Base-by-base conservation (phyloP, 2,888 invertebrate genomes). In the Eretmocerus hayati region DNA sequence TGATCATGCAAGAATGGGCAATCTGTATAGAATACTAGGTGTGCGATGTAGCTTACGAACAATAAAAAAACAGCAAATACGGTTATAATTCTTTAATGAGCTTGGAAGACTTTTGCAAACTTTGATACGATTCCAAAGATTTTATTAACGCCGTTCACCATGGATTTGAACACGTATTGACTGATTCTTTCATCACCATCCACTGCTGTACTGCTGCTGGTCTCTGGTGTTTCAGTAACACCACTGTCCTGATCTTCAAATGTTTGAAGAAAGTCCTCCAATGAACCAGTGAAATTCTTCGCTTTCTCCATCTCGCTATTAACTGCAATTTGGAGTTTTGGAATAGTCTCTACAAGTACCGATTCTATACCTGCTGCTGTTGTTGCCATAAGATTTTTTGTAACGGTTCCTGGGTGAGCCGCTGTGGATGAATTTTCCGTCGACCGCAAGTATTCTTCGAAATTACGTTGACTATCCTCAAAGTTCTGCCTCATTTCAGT, bases 101-200 rank as follows among this genome's bases (percentile, higher is more conserved):
- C 26, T 33, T 52, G 43, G 23, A 63, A 46, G 19, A 58, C 43
- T 11, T 49, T 49, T 35, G 58, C 35, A 13, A 67, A 35, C 4
- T 58, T 57, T 1, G 54, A 42, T 30, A 68, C 44, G 18, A 67
- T 47, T 18, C 50, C 39, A 31, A 68, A 67, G 21, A 69, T 58
- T 39, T 58, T 65, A 23, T 59, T 61, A 2, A 63, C 56, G 18
- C 57, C 58, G 18, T 20, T 50, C 11, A 60, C 51, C n/a, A 59
- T 56, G 15, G 41, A 42, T 5, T 47, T 30, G 18, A 66, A 62
- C 36, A 56, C 46, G 13, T 57, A 50, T 0, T 43, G 48, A 18
- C 38, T 56, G 2, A 56, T 31, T 15, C 42, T 51, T n/a, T 38
- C 43, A 19, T 53, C 23, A 11, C 39, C 23, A 13, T 19, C 26